These are phyloP conservation scores for Phalera bucephala DNA, from an alignment of 2,888 invertebrate genomes.

Conservation along the genomic window DNA sequence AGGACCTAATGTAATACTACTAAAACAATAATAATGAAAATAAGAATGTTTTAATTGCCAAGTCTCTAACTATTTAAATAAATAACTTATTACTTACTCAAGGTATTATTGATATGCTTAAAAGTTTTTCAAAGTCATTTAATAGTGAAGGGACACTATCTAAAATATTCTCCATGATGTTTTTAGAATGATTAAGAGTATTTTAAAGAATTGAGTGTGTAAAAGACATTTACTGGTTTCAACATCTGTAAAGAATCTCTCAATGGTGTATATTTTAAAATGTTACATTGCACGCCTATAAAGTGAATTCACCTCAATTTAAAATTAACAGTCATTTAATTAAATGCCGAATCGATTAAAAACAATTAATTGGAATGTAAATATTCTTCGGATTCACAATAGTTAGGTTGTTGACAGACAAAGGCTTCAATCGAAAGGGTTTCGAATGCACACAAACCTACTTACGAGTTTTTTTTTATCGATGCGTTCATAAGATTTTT, in stretches of 20 bases:
- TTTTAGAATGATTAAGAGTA: no score
- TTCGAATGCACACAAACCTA: slow-evolving; percentile 6
- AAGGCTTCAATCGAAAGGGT: slow-evolving; percentile 14
- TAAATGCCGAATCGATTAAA: slow-evolving; percentile 40
- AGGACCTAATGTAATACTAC: no score
- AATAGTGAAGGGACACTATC: no score
- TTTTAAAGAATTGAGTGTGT: no score
- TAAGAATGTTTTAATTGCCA: no score
- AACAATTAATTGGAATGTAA: slow-evolving; percentile 32
- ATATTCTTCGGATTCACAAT: slow-evolving; percentile 16
- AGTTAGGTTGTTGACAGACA: slow-evolving; percentile 4
- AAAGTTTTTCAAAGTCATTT: no score
- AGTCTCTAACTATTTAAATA: no score
- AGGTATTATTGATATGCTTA: no score
- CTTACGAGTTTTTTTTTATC: neutral
- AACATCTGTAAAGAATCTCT: neutral
- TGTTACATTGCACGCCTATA: neutral
- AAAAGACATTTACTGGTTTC: no score
- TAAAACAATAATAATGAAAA: no score
- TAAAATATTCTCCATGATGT: no score
- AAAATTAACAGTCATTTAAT: slow-evolving; percentile 36
- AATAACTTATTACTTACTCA: no score
- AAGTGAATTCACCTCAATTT: neutral
- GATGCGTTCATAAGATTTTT: neutral
- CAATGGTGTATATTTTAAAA: neutral